Conservation (phyloP, 2,797 vertebrate species). For the Sebastes vulpes region DNA sequence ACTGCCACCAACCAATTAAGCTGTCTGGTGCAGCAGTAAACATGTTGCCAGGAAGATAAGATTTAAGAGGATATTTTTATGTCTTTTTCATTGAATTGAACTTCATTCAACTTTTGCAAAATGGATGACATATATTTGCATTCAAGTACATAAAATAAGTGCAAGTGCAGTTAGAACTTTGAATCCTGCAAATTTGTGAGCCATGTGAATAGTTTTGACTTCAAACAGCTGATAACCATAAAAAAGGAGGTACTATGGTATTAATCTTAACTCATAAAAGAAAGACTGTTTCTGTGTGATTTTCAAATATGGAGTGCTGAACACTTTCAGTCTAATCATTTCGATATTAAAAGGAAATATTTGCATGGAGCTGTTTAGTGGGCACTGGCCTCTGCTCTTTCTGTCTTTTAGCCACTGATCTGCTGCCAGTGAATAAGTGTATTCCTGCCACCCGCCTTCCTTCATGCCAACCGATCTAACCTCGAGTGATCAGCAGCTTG, state of each 20-base stretch:
- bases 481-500: neutral
- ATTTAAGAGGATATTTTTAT: neutral
- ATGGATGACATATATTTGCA: neutral
- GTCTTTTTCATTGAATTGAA: neutral
- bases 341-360: slow-evolving; percentile 21
- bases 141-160: neutral
- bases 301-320: neutral
- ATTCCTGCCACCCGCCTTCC: neutral
- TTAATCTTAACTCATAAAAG: neutral
- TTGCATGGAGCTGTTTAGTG: slow-evolving; percentile 5
- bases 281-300: neutral
- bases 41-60: neutral
- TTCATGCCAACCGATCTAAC: neutral
- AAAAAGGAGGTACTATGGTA: neutral
- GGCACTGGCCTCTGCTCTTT: slow-evolving; percentile 1
- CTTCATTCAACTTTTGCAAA: neutral
- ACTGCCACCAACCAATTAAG: neutral
- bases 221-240: neutral
- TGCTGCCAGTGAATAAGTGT: slow-evolving; percentile 11
- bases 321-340: neutral
- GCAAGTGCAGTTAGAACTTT: neutral
- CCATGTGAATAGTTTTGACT: neutral
- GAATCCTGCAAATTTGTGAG: neutral
- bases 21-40: neutral
- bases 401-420: slow-evolving; percentile 16